phyloP scores from a whole-genome alignment of 2,888 invertebrate genomes.

The Stictocephala bisonia region DNA sequence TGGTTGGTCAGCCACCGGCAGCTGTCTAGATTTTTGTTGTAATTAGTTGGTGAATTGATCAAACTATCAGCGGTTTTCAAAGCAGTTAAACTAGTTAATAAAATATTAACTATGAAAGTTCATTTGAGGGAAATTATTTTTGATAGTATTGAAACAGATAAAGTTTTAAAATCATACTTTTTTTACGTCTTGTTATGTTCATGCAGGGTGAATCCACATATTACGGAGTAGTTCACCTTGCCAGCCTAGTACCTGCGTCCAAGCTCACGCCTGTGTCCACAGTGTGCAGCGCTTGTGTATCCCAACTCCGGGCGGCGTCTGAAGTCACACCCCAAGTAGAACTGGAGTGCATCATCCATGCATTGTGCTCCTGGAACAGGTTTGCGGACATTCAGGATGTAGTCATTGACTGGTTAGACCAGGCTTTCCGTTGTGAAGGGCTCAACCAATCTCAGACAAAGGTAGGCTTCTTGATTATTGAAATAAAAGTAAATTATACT shows the following conservation, averaged over 20 bases:
- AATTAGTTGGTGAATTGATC: too few species aligned
- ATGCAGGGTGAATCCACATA: slow-evolving; percentile 55
- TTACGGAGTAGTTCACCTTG: slow-evolving; percentile 55
- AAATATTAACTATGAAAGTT: too few species aligned
- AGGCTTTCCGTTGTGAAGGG: slow-evolving; percentile 55
- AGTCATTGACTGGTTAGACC: slow-evolving; percentile 58
- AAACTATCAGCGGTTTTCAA: too few species aligned
- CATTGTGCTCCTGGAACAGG: slow-evolving; percentile 58
- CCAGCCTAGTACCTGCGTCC: slow-evolving; percentile 55
- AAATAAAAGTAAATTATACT: neutral
- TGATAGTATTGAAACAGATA: too few species aligned
- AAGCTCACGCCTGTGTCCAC: slow-evolving; percentile 52
- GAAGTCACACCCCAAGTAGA: slow-evolving; percentile 41
- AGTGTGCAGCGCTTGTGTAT: slow-evolving; percentile 54
- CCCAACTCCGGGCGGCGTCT: slow-evolving; percentile 49
- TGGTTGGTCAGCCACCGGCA: too few species aligned
- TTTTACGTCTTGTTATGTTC: too few species aligned
- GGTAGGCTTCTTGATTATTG: slow-evolving; percentile 44
- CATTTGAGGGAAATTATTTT: too few species aligned
- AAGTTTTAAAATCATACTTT: too few species aligned
- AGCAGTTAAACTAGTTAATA: too few species aligned
- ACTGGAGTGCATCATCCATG: slow-evolving; percentile 49
- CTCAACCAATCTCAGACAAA: slow-evolving; percentile 55
- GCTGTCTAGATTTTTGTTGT: too few species aligned
- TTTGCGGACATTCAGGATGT: slow-evolving; percentile 58